Conservation (phyloP, 2,888 invertebrate species). For the Ennomos fuscantarius region DNA sequence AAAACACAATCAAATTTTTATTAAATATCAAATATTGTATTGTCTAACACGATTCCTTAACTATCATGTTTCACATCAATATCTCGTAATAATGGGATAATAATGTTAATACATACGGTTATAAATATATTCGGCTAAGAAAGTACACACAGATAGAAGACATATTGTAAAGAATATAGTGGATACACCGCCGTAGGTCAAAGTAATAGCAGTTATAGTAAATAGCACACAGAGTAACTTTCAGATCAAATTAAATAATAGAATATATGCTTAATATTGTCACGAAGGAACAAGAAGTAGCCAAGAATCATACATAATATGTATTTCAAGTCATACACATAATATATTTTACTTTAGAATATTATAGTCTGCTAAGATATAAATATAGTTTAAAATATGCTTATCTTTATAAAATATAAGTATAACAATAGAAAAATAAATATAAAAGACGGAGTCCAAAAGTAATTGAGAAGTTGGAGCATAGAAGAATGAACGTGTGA, state of each 20-base stretch:
- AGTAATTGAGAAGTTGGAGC: slow-evolving; percentile 33
- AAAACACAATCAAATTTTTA: slow-evolving; percentile 85
- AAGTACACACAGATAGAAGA: slow-evolving; percentile 54
- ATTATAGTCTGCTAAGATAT: slow-evolving; percentile 30
- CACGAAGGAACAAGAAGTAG: slow-evolving; percentile 78
- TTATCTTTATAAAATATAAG: slow-evolving; percentile 16
- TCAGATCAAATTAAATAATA: slow-evolving; percentile 20
- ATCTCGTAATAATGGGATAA: slow-evolving; percentile 68
- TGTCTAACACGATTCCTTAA: slow-evolving; percentile 85
- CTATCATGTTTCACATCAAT: slow-evolving; percentile 84
- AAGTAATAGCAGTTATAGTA: slow-evolving; percentile 24
- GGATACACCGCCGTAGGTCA: slow-evolving; percentile 30
- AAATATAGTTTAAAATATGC: slow-evolving; percentile 33
- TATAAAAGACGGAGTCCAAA: background rate
- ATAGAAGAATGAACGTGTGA: slow-evolving; percentile 7
- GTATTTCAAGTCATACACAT: slow-evolving; percentile 11
- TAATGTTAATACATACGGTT: slow-evolving; percentile 70
- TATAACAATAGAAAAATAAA: no score
- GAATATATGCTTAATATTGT: slow-evolving; percentile 55
- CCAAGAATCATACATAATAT: slow-evolving; percentile 48
- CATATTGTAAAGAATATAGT: slow-evolving; percentile 34
- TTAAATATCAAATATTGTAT: slow-evolving; percentile 85
- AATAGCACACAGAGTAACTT: slow-evolving; percentile 26
- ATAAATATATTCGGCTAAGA: slow-evolving; percentile 69
- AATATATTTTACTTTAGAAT: slow-evolving; percentile 28